Percentiles rank a stretch among this genome's conserved stretches.
Conservation (phyloP, 2,113 vertebrate genomes). For the Nannospalax galili region DNA sequence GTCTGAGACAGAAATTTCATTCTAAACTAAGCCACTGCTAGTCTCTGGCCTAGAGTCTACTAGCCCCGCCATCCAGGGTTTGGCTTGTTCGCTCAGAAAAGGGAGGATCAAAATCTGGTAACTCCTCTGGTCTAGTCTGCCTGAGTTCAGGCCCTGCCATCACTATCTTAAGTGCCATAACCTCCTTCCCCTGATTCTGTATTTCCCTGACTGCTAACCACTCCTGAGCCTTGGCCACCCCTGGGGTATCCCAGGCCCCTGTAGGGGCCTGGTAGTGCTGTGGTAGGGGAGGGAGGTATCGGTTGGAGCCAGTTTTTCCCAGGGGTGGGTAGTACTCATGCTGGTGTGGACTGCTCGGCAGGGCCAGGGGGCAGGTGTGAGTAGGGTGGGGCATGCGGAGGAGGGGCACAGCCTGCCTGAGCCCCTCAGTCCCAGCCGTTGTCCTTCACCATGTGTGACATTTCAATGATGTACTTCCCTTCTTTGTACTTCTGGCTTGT, state of each 20-base stretch:
- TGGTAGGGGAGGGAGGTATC: constrained; percentile 42
- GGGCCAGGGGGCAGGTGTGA: constrained; percentile 34
- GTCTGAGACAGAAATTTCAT: constrained; percentile 7
- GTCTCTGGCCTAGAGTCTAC: not conserved
- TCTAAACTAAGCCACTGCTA: not conserved
- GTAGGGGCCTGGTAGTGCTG: constrained; percentile 37
- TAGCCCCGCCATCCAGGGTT: not conserved
- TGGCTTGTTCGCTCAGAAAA: not conserved
- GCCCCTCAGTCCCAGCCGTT: constrained; percentile 88
- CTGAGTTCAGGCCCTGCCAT: not conserved
- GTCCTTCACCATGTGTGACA: constrained; percentile 90
- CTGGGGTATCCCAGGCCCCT: constrained; percentile 62
- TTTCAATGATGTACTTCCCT: constrained; percentile 90
- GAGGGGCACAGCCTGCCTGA: constrained; percentile 67
- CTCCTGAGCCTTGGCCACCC: constrained; percentile 72
- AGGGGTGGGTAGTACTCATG: constrained; percentile 75
- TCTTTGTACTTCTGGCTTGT: constrained; percentile 92
- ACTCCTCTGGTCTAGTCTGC: not conserved
- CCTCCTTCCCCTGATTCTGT: not conserved
- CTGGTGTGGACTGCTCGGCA: constrained; percentile 63
- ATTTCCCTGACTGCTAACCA: constrained; percentile 67
- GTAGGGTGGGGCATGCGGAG: constrained; percentile 77
- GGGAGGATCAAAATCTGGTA: not conserved
- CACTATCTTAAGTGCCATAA: not conserved
- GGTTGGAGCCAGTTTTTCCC: constrained; percentile 55